Evolutionary conservation across 2,113 vertebrate species (phyloP), one percentile per base, ranked within the genome.

Genomic region (Neolamprologus sp.): DNA sequence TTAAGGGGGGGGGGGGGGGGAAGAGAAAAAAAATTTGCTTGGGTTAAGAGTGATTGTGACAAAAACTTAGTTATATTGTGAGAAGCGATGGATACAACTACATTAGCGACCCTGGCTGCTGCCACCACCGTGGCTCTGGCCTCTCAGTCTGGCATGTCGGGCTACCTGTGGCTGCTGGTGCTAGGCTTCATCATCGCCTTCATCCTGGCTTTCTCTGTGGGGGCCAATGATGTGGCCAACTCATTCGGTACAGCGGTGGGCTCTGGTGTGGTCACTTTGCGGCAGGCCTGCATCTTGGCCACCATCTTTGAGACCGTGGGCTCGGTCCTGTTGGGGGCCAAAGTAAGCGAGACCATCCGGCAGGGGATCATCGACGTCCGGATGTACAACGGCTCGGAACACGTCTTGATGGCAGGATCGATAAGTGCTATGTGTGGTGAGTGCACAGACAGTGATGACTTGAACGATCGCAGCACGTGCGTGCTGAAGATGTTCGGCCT

Each of bases 211-310:
- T 99, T 99, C 91, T 99, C 98, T 0, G 98, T 99, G 7, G 98
- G 98, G 0, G 98, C 98, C 91, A 99, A 99, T 17, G 98, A 99
- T 2, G 98, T 99, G 71, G 98, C 98, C 26, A 99, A 99, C 94
- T 99, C 98, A 3, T 99, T 99, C 0, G 98, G 98, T 37, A 99
- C 98, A 0, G 98, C 98, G 0, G 98, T 99, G 90, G 98, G 98
- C 88, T 99, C 98, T 0, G 98, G 98, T 1, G 98, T 97, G 75
- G 97, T 99, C 94, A 98, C 98, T 58, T 95, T 99, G 55, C 97
- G 97, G 14, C 98, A 98, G 87, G 98, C 98, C 81, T 99, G 98
- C 79, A 49, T 99, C 91, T 87, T 99, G 81, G 98, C 98, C 53
- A 97, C 97, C 14, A 13, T 99, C 91, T 99, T 99, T 19, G 98